phyloP scores from a whole-genome alignment of 2,888 invertebrate genomes.

The Neocrepidodera transversa region DNA sequence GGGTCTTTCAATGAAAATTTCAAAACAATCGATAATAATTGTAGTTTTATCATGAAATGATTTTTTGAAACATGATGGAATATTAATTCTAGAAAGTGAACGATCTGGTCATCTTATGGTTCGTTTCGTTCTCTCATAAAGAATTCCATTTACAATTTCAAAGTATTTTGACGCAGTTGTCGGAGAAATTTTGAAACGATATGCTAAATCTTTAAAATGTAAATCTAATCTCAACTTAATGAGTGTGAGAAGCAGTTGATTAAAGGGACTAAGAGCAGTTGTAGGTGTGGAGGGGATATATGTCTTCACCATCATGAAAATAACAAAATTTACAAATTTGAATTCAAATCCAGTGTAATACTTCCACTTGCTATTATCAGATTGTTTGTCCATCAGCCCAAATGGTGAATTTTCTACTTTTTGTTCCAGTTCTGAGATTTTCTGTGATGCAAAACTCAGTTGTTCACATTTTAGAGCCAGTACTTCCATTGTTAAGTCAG shows the following conservation, averaged over 20 bases:
- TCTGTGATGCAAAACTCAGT: too few relatives aligned
- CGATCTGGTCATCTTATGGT: constrained; percentile 34
- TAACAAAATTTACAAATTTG: too few relatives aligned
- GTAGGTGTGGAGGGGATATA: too few relatives aligned
- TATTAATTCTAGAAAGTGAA: constrained; percentile 25
- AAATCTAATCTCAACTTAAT: constrained; percentile 26
- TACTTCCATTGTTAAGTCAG: too few relatives aligned
- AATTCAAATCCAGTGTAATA: too few relatives aligned
- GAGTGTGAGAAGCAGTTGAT: constrained; percentile 27
- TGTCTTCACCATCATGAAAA: too few relatives aligned
- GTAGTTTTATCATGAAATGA: constrained; percentile 35
- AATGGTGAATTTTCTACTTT: too few relatives aligned
- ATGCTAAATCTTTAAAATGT: constrained; percentile 31
- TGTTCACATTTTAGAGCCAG: too few relatives aligned
- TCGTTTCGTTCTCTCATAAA: constrained; percentile 28
- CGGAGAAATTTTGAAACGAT: constrained; percentile 12
- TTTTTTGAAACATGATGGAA: constrained; percentile 37
- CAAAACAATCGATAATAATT: constrained; percentile 28
- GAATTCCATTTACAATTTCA: constrained; percentile 10
- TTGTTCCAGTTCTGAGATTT: too few relatives aligned
- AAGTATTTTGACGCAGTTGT: constrained; percentile 26
- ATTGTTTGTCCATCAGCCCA: too few relatives aligned
- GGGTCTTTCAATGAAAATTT: constrained; percentile 22
- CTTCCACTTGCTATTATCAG: too few relatives aligned
- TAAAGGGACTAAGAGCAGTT: constrained; percentile 23